Evolutionary conservation across 1,140 invertebrate genomes (phyloP), one percentile per base, ranked within the genome.

Genomic region (Drosophila pseudoananassae): DNA sequence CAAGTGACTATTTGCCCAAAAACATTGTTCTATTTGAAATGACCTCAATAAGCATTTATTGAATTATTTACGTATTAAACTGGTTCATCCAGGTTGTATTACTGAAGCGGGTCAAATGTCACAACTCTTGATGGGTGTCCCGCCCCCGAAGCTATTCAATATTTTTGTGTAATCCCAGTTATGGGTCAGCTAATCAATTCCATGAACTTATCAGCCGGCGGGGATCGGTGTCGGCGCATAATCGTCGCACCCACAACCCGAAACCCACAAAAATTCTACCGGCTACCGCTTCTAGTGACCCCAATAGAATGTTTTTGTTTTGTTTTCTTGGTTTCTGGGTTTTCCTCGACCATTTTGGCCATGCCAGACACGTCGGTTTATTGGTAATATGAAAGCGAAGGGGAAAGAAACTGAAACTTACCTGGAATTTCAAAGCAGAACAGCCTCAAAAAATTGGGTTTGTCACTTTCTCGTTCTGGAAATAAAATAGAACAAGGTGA

Each of bases 211-310:
- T 69, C 65, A 68, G 52, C 5, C 25, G 17, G 20, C 31, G 61
- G 61, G 50, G 68, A 69, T 68, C 51, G 66, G 66, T 69, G 66
- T 47, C 65, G 56, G 40, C 65, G 38, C 8, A 31, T 68, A 68
- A 68, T 68, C 65, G 47, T 8, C 12, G 63, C 66, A 69, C 64
- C 64, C 66, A 69, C 61, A 63, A 63, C 63, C 7, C 33, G 9
- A 10, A 23, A 61, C 25, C 60, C 47, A 27, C 25, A 27, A 27
- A 12, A 12, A 36, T 36, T 36, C 12, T 36, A 36, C 33, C 33
- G 33, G 33, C 33, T 12, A 36, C 33, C 33, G 10, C 12, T 10
- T n/a, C 40, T 12, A 43, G 25, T 70, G 66, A 56, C 66, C 66
- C 33, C 66, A 70, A 70, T 70, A 31, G 66, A 25, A 20, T 33